Evolutionary conservation across 2,797 vertebrate species (phyloP), one percentile per base, ranked within the genome.

Genomic region (Merluccius polli): DNA sequence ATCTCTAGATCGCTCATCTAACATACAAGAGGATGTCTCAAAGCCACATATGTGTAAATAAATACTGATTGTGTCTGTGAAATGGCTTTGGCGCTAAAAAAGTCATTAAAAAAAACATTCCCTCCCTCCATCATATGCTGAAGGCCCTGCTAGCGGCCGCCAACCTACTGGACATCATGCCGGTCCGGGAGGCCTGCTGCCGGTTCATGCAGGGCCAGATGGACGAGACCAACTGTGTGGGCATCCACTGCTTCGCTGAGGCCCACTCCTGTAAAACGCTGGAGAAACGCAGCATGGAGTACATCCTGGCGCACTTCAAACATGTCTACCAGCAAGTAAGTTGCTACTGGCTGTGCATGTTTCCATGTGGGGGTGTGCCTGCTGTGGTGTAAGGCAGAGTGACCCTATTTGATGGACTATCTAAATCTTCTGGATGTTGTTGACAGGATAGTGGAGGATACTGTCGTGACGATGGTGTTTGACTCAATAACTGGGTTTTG

Each of bases 191-290:
- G 82, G 94, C 94, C 74, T 95, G 94, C 35, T 94, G 93, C 84
- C 84, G 86, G 6, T 95, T 95, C 71, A 94, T 95, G 94, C 93
- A 94, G 91, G 89, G 88, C 16, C 94, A 95, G 87, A 94, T 95
- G 94, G 94, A 95, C 0, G 94, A 94, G 85, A 93, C 91, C 71
- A 95, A 95, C 90, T 95, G 94, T 5, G 93, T 95, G 81, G 94
- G 94, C 59, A 95, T 95, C 73, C 94, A 95, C 89, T 95, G 94
- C 85, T 95, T 95, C 1, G 94, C 94, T 0, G 94, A 95, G 81
- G 94, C 94, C 1, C 94, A 95, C 79, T 94, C 94, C 1, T 95
- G 94, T 76, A 90, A 86, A 41, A 83, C 88, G 83, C 87, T 95
- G 89, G 93, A 95, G 88, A 89, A 86, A 29, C 88, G 82, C 59